These are phyloP conservation scores for Diadegma fenestrale DNA, from an alignment of 2,888 invertebrate genomes.

Conservation along the genomic window DNA sequence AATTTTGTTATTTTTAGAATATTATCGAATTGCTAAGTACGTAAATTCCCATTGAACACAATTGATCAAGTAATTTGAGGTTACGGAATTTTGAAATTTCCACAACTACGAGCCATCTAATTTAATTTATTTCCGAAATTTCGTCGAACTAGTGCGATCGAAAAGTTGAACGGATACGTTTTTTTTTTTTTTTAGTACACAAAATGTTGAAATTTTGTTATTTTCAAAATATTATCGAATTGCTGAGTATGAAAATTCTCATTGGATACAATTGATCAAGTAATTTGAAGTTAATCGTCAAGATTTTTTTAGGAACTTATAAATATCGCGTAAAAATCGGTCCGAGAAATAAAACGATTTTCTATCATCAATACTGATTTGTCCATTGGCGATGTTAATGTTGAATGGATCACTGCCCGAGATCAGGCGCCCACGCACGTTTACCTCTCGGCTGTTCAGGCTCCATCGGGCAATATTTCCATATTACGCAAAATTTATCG, in stretches of 20 bases:
- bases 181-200: no score
- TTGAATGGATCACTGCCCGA: constrained; percentile 23
- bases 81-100: no score
- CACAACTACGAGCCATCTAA: no score
- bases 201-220: not conserved
- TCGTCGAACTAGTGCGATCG: no score
- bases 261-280: not conserved
- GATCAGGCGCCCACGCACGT: constrained; percentile 30
- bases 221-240: not conserved
- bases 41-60: no score
- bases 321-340: not conserved
- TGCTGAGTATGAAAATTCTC: not conserved
- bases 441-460: not conserved
- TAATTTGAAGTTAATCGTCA: not conserved
- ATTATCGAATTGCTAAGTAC: no score
- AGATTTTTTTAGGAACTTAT: not conserved
- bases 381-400: constrained; percentile 1
- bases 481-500: constrained; percentile 5
- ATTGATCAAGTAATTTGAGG: no score
- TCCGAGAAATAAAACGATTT: not conserved
- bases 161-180: no score
- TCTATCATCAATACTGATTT: constrained; percentile 20
- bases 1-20: no score
- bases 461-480: constrained; percentile 18
- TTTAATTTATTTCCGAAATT: no score